Conservation (phyloP, 2,113 vertebrate genomes). For the Platycercus adscitus region DNA sequence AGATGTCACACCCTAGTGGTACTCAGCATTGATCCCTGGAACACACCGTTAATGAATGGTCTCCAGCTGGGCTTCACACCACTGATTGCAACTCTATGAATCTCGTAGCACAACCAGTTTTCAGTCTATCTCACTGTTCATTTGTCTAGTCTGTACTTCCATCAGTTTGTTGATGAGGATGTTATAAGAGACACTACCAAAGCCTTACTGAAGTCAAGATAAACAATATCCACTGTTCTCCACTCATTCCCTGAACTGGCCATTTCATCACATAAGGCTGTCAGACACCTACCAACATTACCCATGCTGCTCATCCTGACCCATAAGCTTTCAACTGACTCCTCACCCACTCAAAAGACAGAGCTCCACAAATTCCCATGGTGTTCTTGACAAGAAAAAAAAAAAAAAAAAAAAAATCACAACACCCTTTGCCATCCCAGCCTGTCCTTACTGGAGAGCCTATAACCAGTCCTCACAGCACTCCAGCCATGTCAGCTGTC, state of each 20-base stretch:
- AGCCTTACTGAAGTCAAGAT: not conserved
- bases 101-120: not conserved
- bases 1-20: accelerated
- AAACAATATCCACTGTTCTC: not conserved
- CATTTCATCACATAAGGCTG: not conserved
- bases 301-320: not conserved
- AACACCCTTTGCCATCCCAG: not conserved
- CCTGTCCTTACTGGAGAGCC: not conserved
- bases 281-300: not conserved
- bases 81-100: not conserved
- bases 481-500: not conserved
- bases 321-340: not conserved
- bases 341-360: not conserved
- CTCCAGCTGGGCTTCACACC: not conserved
- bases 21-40: accelerated
- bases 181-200: not conserved
- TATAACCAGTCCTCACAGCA: not conserved
- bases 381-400: not conserved
- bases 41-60: not conserved
- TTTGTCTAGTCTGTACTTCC: not conserved
- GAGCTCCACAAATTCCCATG: accelerated
- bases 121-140: not conserved
- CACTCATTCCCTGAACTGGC: not conserved
- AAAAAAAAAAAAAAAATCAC: not conserved
- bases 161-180: not conserved